A percentile compares a stretch with the other conserved stretches of the same genome.
phyloP scores from a whole-genome alignment of 2,113 vertebrate genomes.

The Sphaerodactylus townsendi region DNA sequence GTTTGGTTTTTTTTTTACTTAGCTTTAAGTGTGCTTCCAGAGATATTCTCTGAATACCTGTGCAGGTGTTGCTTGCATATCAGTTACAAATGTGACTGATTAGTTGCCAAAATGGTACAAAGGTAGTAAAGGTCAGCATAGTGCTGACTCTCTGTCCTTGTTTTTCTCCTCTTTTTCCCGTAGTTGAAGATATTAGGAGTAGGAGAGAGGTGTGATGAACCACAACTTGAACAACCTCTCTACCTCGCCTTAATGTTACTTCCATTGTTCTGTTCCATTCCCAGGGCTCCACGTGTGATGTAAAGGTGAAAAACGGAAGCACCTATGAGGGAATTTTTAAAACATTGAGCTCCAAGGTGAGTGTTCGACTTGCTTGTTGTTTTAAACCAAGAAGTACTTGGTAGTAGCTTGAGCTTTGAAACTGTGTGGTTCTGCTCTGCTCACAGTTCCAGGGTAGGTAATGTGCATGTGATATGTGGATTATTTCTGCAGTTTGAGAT shows the following conservation, averaged over 20 bases:
- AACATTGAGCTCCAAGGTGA: slow-evolving; percentile 90
- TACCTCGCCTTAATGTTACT: neutral
- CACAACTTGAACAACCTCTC: neutral
- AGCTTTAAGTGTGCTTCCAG: neutral
- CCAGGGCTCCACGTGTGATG: slow-evolving; percentile 90
- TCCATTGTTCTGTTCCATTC: neutral
- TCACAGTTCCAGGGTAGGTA: neutral
- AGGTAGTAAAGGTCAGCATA: neutral
- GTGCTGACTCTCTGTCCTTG: neutral
- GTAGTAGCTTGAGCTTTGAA: neutral
- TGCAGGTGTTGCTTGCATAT: neutral
- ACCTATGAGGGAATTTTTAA: slow-evolving; percentile 92
- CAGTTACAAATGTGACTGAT: neutral
- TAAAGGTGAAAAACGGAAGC: slow-evolving; percentile 88
- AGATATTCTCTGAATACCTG: neutral
- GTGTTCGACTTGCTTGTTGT: neutral
- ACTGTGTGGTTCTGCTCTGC: neutral
- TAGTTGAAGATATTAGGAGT: neutral
- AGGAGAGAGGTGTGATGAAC: neutral
- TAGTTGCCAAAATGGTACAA: neutral
- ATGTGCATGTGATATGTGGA: neutral
- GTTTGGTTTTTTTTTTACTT: neutral
- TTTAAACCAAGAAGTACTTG: neutral
- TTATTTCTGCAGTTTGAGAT: slow-evolving; percentile 82
- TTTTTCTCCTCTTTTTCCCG: neutral